A percentile compares a stretch with the other conserved stretches of the same genome.
phyloP scores from a whole-genome alignment of 1,140 invertebrate genomes.

The Caenorhabditis tropicalis region DNA sequence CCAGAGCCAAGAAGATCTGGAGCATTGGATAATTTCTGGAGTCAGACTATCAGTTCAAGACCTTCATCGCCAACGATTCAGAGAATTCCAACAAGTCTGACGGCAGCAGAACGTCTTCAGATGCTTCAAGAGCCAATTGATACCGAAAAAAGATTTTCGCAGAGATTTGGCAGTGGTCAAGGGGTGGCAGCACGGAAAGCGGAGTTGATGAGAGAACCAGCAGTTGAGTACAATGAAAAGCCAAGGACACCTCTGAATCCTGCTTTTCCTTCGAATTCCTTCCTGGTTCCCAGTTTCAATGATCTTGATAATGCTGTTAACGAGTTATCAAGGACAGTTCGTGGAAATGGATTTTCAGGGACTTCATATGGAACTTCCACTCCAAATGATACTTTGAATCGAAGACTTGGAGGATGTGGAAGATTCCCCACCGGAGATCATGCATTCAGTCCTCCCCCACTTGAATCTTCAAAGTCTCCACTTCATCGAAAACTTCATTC shows the following conservation, averaged over 20 bases:
- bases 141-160: not conserved
- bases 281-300: slow-evolving; percentile 55
- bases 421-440: slow-evolving; percentile 60
- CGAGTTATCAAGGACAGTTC: slow-evolving; percentile 48
- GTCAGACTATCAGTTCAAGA: slow-evolving; percentile 50
- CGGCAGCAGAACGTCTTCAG: slow-evolving; percentile 60
- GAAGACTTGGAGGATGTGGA: slow-evolving; percentile 55
- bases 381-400: not conserved
- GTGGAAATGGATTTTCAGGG: not conserved
- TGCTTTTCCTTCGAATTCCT: not conserved
- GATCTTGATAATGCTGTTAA: slow-evolving; percentile 60
- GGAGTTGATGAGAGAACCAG: slow-evolving; percentile 49
- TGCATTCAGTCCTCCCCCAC: slow-evolving; percentile 53
- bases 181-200: slow-evolving; percentile 54
- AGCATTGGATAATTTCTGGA: slow-evolving; percentile 59
- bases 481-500: slow-evolving; percentile 29
- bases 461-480: not conserved
- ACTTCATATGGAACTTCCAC: not conserved
- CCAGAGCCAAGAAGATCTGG: slow-evolving; percentile 54
- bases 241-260: slow-evolving; percentile 1
- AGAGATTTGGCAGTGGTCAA: slow-evolving; percentile 41
- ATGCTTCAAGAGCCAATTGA: slow-evolving; percentile 61
- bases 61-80: slow-evolving; percentile 57
- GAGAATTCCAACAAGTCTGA: slow-evolving; percentile 52
- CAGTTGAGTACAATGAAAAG: slow-evolving; percentile 10